Conservation (phyloP, 2,888 invertebrate species). For the Melitaea athalia region DNA sequence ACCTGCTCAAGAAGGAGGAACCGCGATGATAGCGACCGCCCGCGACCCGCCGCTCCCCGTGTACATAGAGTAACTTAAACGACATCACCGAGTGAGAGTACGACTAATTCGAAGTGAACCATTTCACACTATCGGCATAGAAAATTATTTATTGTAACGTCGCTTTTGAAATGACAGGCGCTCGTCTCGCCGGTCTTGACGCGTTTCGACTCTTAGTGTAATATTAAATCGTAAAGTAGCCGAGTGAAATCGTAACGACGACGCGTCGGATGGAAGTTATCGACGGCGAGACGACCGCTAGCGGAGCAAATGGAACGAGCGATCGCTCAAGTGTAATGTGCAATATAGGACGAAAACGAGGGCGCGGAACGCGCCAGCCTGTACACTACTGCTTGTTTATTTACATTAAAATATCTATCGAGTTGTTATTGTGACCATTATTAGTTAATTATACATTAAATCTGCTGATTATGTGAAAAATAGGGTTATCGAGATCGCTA, state of each 20-base stretch:
- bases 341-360: slow-evolving; percentile 69
- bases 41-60: slow-evolving; percentile 51
- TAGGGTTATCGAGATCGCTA: slow-evolving; percentile 77
- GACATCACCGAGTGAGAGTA: slow-evolving; percentile 62
- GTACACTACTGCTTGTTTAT: slow-evolving; percentile 79
- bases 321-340: slow-evolving; percentile 56
- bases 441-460: slow-evolving; percentile 82
- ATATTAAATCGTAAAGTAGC: slow-evolving; percentile 37
- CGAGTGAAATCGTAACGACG: slow-evolving; percentile 24
- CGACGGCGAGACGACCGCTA: slow-evolving; percentile 46
- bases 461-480: slow-evolving; percentile 75
- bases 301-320: slow-evolving; percentile 42
- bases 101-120: slow-evolving; percentile 54
- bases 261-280: slow-evolving; percentile 13
- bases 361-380: slow-evolving; percentile 59
- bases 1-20: slow-evolving; percentile 84
- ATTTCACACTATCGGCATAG: slow-evolving; percentile 74
- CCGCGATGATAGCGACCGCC: slow-evolving; percentile 78
- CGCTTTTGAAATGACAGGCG: slow-evolving; percentile 60
- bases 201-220: slow-evolving; percentile 41
- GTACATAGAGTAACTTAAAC: slow-evolving; percentile 57
- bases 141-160: slow-evolving; percentile 77
- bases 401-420: slow-evolving; percentile 80
- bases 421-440: slow-evolving; percentile 82
- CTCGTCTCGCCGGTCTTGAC: slow-evolving; percentile 43